These are phyloP conservation scores for Philereme vetulata DNA, from an alignment of 2,888 invertebrate genomes.

Conservation along the genomic window DNA sequence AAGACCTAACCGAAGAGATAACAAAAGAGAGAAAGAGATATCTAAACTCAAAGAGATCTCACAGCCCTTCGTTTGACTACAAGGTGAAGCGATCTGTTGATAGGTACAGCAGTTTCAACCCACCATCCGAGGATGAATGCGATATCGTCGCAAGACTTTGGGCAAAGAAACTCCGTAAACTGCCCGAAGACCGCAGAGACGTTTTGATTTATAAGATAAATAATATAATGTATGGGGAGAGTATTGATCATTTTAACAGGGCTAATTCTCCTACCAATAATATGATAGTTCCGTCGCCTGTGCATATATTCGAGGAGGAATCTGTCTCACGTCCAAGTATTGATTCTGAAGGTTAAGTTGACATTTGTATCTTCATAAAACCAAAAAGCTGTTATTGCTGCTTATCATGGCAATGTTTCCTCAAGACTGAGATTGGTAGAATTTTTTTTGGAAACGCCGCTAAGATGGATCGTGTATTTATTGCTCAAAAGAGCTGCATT, in stretches of 20 bases:
- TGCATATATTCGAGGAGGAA: conserved; percentile 9
- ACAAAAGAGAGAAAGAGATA: background rate
- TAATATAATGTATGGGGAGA: conserved; percentile 16
- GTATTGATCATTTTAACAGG: background rate
- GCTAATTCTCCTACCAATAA: background rate
- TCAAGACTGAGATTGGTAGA: no score
- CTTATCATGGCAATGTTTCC: no score
- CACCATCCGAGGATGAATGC: conserved; percentile 9
- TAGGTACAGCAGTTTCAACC: background rate
- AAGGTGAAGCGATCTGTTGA: background rate
- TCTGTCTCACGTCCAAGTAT: background rate
- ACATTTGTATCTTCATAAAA: no score
- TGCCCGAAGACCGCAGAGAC: conserved; percentile 18
- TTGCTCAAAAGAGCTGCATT: no score
- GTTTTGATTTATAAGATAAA: conserved; percentile 21
- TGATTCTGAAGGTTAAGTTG: background rate
- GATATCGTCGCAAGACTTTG: conserved; percentile 15
- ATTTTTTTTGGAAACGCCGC: no score
- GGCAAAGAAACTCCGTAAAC: conserved; percentile 14
- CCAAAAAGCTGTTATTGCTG: no score
- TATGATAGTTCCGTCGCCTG: background rate
- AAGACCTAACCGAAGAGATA: no score
- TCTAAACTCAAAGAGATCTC: background rate
- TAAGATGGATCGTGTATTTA: no score
- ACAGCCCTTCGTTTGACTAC: background rate